Percentiles rank a stretch among this genome's conserved stretches.
Evolutionary conservation across 2,797 vertebrate genomes (phyloP).

Genomic region (Cottoperca gobio): DNA sequence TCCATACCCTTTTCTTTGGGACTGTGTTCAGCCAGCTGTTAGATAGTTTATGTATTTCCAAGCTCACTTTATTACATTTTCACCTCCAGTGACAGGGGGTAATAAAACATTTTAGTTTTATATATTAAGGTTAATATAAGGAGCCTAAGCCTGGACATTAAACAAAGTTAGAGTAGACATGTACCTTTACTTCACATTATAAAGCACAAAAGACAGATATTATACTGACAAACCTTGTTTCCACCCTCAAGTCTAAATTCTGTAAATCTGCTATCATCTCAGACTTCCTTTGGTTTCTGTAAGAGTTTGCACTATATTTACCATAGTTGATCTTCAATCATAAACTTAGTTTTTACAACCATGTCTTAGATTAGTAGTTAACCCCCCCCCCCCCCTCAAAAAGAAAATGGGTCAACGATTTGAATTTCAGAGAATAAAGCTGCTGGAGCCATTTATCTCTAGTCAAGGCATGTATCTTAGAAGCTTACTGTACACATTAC

Average conservation of each 20-base stretch:
- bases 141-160: neutral
- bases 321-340: neutral
- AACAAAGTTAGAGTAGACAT: neutral
- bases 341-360: neutral
- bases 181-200: neutral
- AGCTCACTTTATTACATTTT: constrained; percentile 30
- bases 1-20: constrained; percentile 11
- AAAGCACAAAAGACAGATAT: neutral
- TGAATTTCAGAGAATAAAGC: neutral
- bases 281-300: neutral
- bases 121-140: constrained; percentile 7
- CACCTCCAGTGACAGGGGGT: constrained; percentile 13
- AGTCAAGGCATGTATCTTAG: constrained; percentile 41
- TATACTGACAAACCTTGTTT: neutral
- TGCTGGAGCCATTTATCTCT: constrained; percentile 22
- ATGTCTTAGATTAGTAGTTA: neutral
- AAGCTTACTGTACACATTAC: constrained; percentile 30
- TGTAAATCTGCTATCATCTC: neutral
- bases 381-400: too few species aligned
- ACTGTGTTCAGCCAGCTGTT: constrained; percentile 32
- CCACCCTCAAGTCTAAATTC: neutral
- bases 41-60: constrained; percentile 6
- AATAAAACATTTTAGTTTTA: constrained; percentile 22
- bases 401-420: constrained; percentile 8
- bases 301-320: neutral